Evolutionary conservation across 2,113 vertebrate species (phyloP), one percentile per base, ranked within the genome.

Genomic region (Siniperca knerii): DNA sequence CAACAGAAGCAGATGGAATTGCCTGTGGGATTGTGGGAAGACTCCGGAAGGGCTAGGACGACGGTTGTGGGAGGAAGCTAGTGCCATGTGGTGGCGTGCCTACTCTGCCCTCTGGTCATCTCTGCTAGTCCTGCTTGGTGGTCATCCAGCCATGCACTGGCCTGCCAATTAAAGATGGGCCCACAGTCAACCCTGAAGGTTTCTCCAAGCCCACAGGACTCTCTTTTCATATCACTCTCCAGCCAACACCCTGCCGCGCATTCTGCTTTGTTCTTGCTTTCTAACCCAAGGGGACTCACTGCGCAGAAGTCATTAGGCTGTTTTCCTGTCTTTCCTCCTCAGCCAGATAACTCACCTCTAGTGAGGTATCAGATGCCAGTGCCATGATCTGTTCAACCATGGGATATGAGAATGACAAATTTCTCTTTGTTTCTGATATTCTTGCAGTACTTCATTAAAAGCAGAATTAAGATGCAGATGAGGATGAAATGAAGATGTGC

Each of bases 111-210:
- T 90, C 82, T 83, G 91, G 93, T 89, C 87, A 89, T 92, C 87
- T 92, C 82, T 61, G 90, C 87, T 76, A 83, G 87, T 83, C 88
- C 87, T 80, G 85, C 74, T 95, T 91, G 90, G 93, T 95, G 92
- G 91, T 91, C 88, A 90, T 91, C 93, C 94, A 95, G 88, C 82
- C 91, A 80, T 61, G 20, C 79, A 74, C 87, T 86, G 82, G 88
- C 89, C 93, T 93, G 93, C 94, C 94, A 95, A 95, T 95, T 95
- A 96, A 92, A 93, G 88, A 90, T 16, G 70, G 61, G 89, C 95
- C 91, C 84, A 87, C 64, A 86, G 92, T 91, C 87, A 87, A 84
- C 90, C 95, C 93, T 78, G 76, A 83, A 93, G 95, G 80, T 92
- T 87, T 65, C 68, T 89, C 82, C 75, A 71, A 82, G 79, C 88